Base-by-base conservation (phyloP, 2,888 invertebrate species). In the Ptilodon capucinus region DNA sequence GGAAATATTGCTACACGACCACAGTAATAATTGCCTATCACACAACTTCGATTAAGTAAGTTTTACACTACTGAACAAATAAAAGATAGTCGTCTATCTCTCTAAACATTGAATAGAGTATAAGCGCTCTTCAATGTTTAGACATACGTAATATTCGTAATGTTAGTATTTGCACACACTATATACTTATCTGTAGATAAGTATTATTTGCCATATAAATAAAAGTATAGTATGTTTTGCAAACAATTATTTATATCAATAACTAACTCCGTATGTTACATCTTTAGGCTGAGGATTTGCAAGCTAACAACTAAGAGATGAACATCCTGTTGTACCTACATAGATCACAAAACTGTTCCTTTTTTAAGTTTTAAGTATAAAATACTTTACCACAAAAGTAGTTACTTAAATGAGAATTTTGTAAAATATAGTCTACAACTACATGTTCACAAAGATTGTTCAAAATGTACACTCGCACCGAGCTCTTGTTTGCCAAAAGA, bases 401-500 rank as follows among this genome's bases (percentile, higher is more conserved):
- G n/a, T n/a, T n/a, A n/a, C n/a, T n/a, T n/a, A 23, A 23, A 23
- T 9, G 8, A 23, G 23, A 23, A 23, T 23, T 23, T 9, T n/a
- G 11, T 3, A 11, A 28, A 25, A 25, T n/a, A 25, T 25, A 25
- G 8, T 8, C 4, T n/a, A 8, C n/a, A 3, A 28, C n/a, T n/a
- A n/a, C 9, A 28, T n/a, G n/a, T 8, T 28, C 28, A n/a, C 11
- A 28, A 28, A 34, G 16, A 7, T 18, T 35, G 2, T 8, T 18
- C 11, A 28, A 17, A 44, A 11, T 17, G 4, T 32, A 13, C 34
- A 40, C 41, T 52, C 52, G 57, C 59, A 57, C 49, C 64, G 42
- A 47, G 46, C 57, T 40, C 38, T 48, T 89, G 76, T 90, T 90
- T 88, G 76, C 78, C 52, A 43, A 74, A 64, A 81, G 87, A 85